Evolutionary conservation across 30 jellyfish, hydroid and myxozoan genomes (phyloP), one percentile per base, ranked within the genome.

Genomic region (Rhopilema esculentum): DNA sequence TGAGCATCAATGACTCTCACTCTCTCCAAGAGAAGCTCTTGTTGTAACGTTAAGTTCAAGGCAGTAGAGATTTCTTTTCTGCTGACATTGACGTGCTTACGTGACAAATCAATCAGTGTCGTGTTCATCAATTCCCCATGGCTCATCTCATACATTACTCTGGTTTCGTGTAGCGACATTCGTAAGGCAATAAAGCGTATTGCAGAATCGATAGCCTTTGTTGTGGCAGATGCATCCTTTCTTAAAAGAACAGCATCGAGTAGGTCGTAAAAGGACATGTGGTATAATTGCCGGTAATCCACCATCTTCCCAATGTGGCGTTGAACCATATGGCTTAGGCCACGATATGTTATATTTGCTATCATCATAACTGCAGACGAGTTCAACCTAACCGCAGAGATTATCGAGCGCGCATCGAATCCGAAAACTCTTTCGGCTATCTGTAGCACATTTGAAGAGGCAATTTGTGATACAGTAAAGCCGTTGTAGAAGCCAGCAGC

Each of bases 221-320:
- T 49, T 62, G 69, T 69, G 64, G 23, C 91, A 0, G 17, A 12
- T 6, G 48, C 1, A 77, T 66, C 32, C 49, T 27, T 70, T 31
- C 82, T 67, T 17, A 21, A 16, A 23, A 82, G 49, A n/a, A 82
- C 84, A 21, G 91, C 77, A 49, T 82, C 91, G 20, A 82, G 63
- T 0, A 82, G 69, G 77, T 52, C 79, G 49, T 69, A 27, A 15
- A 82, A 74, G 12, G 91, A 82, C 15, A 69, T n/a, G 49, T 70
- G 82, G 75, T 82, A 69, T 52, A 82, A 51, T 49, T 69, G 91
- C 49, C 52, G 70, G 66, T 33, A 67, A 24, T 51, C 28, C 7
- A 82, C 29, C 25, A 28, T 74, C 32, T 1, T 69, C 9, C 77
- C 68, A 12, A 24, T 17, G 18, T 7, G 25, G 33, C 48, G 77